Conservation (phyloP, 2,113 vertebrate species). For the Hypocryptadius cinnamomeus region DNA sequence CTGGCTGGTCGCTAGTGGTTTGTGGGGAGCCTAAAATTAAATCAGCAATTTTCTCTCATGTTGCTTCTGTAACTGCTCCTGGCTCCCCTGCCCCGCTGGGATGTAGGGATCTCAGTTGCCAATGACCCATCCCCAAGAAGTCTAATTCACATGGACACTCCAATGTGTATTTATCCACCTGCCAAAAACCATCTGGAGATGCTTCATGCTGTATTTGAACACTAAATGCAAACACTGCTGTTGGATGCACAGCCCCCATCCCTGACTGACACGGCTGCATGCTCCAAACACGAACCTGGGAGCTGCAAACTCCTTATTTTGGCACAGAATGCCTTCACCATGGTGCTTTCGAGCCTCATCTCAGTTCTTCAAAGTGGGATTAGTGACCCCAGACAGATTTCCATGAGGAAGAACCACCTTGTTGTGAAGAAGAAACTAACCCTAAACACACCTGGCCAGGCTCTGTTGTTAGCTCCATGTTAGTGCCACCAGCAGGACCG, state of each 20-base stretch:
- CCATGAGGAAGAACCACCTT: background rate
- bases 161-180: background rate
- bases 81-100: fast-evolving
- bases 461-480: background rate
- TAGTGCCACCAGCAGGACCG: background rate
- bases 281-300: fast-evolving
- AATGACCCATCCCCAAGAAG: no score
- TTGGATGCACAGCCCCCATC: background rate
- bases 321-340: fast-evolving
- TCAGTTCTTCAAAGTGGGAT: background rate
- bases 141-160: background rate
- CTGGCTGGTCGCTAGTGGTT: background rate
- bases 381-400: background rate
- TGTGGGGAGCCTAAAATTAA: background rate
- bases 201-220: background rate
- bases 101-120: background rate
- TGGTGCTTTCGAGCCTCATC: fast-evolving
- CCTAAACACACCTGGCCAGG: background rate
- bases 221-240: background rate
- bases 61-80: background rate
- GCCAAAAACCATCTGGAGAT: background rate
- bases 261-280: fast-evolving
- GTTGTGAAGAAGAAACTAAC: background rate
- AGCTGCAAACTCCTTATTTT: background rate
- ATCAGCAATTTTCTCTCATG: background rate